Conservation (phyloP, 2,797 vertebrate species). For the Platyrinchus mystaceus region DNA sequence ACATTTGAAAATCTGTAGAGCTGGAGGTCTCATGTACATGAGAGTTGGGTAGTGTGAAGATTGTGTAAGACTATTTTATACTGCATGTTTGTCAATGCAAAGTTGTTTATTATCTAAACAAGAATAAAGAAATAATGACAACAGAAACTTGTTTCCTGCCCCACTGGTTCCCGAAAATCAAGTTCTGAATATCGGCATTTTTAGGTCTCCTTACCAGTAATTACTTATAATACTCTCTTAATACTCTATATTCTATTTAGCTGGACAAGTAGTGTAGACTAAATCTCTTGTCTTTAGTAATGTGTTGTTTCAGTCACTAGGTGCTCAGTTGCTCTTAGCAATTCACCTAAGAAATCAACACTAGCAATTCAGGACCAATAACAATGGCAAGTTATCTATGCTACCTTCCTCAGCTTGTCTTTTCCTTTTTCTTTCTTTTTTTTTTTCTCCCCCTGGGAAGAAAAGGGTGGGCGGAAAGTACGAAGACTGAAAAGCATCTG, state of each 20-base stretch:
- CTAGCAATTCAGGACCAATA: not conserved
- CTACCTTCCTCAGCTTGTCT: not conserved
- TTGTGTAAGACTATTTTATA: not conserved
- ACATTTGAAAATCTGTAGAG: not conserved
- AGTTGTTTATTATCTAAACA: not conserved
- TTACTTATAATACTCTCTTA: not conserved
- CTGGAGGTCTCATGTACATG: not conserved
- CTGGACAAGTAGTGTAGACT: not conserved
- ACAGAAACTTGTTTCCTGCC: not conserved
- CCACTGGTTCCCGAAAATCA: not conserved
- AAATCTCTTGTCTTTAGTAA: not conserved
- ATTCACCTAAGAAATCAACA: not conserved
- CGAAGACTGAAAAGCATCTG: not conserved
- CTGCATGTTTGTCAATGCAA: not conserved
- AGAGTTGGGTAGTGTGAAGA: not conserved
- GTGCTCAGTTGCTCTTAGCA: not conserved
- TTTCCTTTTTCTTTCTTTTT: not conserved
- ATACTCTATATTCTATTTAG: not conserved
- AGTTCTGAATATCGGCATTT: not conserved
- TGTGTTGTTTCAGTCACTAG: not conserved
- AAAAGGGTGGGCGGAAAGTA: not conserved
- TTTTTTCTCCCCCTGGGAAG: rapidly evolving
- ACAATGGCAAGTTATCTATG: not conserved
- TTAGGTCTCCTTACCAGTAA: not conserved
- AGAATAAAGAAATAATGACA: not conserved